Conservation (phyloP, 2,113 vertebrate species). For the Siniperca knerii region DNA sequence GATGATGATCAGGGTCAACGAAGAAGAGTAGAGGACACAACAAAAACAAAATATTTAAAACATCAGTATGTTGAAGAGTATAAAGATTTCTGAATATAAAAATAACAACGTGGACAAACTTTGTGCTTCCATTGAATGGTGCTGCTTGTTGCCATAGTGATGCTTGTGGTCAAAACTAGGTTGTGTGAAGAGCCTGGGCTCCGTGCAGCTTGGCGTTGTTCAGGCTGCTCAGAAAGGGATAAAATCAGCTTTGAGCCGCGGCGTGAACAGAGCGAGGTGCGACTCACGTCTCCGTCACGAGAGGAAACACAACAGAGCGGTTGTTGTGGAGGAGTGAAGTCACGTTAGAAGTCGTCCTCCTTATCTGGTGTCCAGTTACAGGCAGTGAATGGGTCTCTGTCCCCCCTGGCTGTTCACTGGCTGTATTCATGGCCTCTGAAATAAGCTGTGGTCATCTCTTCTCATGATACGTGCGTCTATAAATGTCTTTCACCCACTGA, state of each 20-base stretch:
- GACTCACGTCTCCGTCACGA: conserved; percentile 11
- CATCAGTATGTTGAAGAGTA: background rate
- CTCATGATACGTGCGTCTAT: background rate
- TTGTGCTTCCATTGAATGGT: background rate
- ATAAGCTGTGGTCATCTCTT: background rate
- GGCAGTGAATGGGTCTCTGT: conserved; percentile 52
- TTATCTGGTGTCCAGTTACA: conserved; percentile 47
- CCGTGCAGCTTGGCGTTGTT: background rate
- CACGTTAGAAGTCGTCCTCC: conserved; percentile 35
- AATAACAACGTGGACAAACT: background rate
- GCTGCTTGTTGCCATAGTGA: background rate
- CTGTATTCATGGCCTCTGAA: conserved; percentile 15
- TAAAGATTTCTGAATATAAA: background rate
- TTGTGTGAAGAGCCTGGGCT: background rate
- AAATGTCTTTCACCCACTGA: background rate
- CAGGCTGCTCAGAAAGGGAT: background rate
- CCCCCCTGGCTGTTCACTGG: conserved; percentile 19
- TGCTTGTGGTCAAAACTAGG: background rate
- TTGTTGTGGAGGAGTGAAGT: conserved; percentile 54
- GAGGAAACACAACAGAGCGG: conserved; percentile 22
- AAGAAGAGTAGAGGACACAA: no score
- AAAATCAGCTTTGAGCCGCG: conserved; percentile 3
- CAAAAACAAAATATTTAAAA: no score
- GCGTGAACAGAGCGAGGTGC: background rate
- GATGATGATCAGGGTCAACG: no score